A percentile compares a stretch with the other conserved stretches of the same genome.
These are phyloP conservation scores for Gavia stellata DNA, from an alignment of 2,113 vertebrate species.

Conservation along the genomic window DNA sequence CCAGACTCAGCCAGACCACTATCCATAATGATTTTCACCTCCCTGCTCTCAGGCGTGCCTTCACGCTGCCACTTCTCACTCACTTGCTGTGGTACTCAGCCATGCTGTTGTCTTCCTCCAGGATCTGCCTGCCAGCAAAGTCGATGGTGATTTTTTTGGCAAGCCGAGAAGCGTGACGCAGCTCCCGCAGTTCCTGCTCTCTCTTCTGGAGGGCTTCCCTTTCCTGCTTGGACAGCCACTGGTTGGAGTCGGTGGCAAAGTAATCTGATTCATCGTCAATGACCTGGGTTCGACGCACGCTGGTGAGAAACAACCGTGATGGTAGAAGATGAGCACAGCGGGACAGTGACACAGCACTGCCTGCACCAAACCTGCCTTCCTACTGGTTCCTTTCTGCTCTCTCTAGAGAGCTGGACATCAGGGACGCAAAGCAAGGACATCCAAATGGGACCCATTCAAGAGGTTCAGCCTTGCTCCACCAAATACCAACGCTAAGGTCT, in stretches of 20 bases:
- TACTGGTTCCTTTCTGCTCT: background rate
- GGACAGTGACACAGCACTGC: background rate
- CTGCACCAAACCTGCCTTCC: background rate
- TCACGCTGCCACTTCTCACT: background rate
- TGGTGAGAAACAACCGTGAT: slow-evolving; percentile 20
- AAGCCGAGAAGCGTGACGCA: slow-evolving; percentile 86
- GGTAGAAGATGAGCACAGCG: background rate
- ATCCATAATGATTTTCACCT: rapidly evolving
- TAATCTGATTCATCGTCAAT: slow-evolving; percentile 96
- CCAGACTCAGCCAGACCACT: background rate
- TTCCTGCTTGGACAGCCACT: slow-evolving; percentile 90
- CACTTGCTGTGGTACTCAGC: slow-evolving; percentile 87
- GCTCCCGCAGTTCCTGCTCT: slow-evolving; percentile 86
- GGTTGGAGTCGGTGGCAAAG: slow-evolving; percentile 92
- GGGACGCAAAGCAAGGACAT: background rate
- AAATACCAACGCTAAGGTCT: rapidly evolving
- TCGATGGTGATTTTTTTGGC: slow-evolving; percentile 89
- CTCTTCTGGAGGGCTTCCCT: slow-evolving; percentile 81
- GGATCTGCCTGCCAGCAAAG: slow-evolving; percentile 88
- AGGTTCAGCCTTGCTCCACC: background rate
- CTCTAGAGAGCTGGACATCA: background rate
- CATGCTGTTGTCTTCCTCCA: slow-evolving; percentile 81
- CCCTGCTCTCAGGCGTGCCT: rapidly evolving
- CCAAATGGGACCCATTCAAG: background rate
- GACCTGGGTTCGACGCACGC: slow-evolving; percentile 90